A percentile compares a stretch with the other conserved stretches of the same genome.
phyloP scores from a whole-genome alignment of 1,140 invertebrate species.

The Venustaconcha ellipsiformis region DNA sequence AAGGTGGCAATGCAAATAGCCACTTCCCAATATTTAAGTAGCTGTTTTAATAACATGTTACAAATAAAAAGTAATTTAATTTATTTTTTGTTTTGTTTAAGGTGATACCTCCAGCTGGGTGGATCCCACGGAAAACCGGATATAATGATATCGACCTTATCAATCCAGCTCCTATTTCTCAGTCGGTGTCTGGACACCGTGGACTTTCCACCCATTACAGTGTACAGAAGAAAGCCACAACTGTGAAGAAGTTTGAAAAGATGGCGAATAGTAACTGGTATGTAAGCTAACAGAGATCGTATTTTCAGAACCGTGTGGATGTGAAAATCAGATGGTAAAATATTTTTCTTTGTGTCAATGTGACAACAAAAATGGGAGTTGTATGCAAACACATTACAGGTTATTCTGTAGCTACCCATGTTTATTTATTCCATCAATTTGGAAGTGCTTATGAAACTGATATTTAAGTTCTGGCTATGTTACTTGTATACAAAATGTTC shows the following conservation, averaged over 20 bases:
- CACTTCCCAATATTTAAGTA: background rate
- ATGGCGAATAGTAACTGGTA: conserved; percentile 78
- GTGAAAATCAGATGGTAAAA: background rate
- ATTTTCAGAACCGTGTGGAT: background rate
- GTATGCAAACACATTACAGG: too few species aligned
- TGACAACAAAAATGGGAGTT: too few species aligned
- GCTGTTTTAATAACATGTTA: background rate
- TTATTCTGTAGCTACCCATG: too few species aligned
- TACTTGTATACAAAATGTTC: too few species aligned
- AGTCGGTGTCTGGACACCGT: conserved; percentile 88
- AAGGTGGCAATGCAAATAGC: too few species aligned
- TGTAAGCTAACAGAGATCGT: conserved; percentile 19
- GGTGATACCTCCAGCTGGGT: conserved; percentile 94
- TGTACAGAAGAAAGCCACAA: conserved; percentile 89
- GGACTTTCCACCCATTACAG: conserved; percentile 97
- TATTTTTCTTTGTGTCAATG: background rate
- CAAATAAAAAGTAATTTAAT: background rate
- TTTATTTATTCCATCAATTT: too few species aligned
- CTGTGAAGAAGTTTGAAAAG: conserved; percentile 88
- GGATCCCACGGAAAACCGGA: conserved; percentile 86
- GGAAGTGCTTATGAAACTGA: too few species aligned
- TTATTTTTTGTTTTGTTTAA: conserved; percentile 51
- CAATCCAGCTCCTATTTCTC: conserved; percentile 93
- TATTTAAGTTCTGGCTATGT: too few species aligned
- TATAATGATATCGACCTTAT: conserved; percentile 84